Percentiles rank a stretch among this genome's conserved stretches.
Evolutionary conservation across 2,797 vertebrate genomes (phyloP).

Genomic region (Eupleurogrammus muticus): DNA sequence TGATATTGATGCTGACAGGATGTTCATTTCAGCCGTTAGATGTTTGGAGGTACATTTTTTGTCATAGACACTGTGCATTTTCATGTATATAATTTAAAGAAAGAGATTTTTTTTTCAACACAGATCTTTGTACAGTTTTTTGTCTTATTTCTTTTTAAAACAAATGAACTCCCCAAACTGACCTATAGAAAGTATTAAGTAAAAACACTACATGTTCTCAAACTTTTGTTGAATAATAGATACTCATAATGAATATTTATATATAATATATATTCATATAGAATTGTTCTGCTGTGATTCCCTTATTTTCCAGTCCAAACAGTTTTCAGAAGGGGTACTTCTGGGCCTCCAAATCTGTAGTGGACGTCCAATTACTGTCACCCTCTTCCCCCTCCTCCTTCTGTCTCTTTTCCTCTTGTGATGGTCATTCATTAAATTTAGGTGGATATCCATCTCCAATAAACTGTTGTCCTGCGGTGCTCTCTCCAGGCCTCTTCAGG

Average conservation of each 20-base stretch:
- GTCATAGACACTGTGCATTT: too few relatives aligned
- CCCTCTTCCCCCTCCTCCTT: background rate
- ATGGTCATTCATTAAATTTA: conserved; percentile 46
- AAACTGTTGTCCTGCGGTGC: conserved; percentile 37
- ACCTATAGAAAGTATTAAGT: too few relatives aligned
- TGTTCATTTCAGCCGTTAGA: background rate
- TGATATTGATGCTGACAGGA: background rate
- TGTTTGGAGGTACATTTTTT: background rate
- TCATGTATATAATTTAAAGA: background rate
- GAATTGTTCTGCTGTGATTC: conserved; percentile 7
- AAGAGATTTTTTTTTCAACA: background rate
- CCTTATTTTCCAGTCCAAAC: background rate
- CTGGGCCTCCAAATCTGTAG: conserved; percentile 50
- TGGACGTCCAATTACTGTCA: conserved; percentile 60
- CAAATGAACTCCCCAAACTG: background rate
- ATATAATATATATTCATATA: conserved; percentile 9
- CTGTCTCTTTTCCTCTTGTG: conserved; percentile 30
- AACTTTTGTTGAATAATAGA: background rate
- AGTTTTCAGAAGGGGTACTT: background rate
- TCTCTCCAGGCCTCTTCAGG: conserved; percentile 44
- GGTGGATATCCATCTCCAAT: conserved; percentile 59
- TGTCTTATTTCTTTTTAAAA: too few relatives aligned
- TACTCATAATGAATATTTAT: too few relatives aligned
- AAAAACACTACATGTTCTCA: background rate
- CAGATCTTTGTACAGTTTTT: background rate